phyloP scores from a whole-genome alignment of 2,113 vertebrate genomes.

The Scatophagus argus region DNA sequence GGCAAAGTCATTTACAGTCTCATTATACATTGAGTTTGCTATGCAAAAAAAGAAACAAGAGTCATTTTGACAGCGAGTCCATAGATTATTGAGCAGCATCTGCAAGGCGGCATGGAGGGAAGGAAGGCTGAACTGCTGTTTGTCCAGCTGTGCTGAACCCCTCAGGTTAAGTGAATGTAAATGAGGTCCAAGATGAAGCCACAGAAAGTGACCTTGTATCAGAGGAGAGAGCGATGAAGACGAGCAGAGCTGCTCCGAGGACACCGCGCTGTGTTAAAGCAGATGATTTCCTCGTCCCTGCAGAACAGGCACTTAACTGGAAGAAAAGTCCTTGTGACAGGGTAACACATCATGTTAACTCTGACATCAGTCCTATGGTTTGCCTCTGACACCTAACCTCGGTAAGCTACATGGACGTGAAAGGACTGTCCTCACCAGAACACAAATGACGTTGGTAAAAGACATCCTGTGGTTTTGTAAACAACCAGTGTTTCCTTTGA shows the following conservation, averaged over 20 bases:
- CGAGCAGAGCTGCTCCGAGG: not conserved
- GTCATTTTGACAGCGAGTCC: constrained; percentile 22
- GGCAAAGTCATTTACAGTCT: constrained; percentile 58
- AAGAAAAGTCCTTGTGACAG: constrained; percentile 27
- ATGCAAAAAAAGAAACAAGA: constrained; percentile 30
- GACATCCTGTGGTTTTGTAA: not conserved
- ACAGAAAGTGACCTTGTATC: constrained; percentile 58
- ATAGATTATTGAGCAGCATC: constrained; percentile 43
- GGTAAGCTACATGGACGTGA: not conserved
- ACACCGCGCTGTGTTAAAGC: constrained; percentile 1
- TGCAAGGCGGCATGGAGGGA: not conserved
- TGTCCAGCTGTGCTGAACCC: constrained; percentile 57
- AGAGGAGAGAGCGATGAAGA: constrained; percentile 17
- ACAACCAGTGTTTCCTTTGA: not conserved
- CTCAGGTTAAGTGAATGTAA: constrained; percentile 61
- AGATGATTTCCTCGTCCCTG: constrained; percentile 13
- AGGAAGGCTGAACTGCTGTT: constrained; percentile 34
- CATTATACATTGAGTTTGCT: constrained; percentile 41
- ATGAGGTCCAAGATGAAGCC: constrained; percentile 57
- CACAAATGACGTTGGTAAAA: no score
- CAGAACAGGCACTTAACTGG: constrained; percentile 6
- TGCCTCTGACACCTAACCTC: constrained; percentile 19
- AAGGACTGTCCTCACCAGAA: not conserved
- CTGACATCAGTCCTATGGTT: no score
- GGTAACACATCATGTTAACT: constrained; percentile 18